These are phyloP conservation scores for Protosalanx chinensis DNA, from an alignment of 2,797 vertebrate species.

Conservation along the genomic window DNA sequence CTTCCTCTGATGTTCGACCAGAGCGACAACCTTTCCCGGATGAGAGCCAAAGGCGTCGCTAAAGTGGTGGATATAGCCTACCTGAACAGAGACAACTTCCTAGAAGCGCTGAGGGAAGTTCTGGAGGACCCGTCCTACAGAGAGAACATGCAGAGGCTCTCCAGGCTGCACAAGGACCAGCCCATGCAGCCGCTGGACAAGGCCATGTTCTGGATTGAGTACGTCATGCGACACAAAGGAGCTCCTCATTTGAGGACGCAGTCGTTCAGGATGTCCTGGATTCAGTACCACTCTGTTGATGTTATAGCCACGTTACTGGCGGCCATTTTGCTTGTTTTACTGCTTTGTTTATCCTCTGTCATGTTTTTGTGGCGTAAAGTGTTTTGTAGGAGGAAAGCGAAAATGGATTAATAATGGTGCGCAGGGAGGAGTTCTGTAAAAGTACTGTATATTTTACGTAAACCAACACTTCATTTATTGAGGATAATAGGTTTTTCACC, in stretches of 20 bases:
- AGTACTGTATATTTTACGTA: not conserved
- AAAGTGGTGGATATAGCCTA: constrained; percentile 56
- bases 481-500: too few relatives aligned
- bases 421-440: not conserved
- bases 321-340: constrained; percentile 5
- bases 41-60: constrained; percentile 58
- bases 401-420: constrained; percentile 44
- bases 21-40: constrained; percentile 57
- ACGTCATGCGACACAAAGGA: constrained; percentile 65
- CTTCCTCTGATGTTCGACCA: constrained; percentile 65
- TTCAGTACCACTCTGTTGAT: constrained; percentile 58
- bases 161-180: constrained; percentile 60
- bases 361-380: constrained; percentile 39
- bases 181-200: constrained; percentile 56
- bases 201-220: constrained; percentile 69
- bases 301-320: constrained; percentile 48
- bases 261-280: constrained; percentile 56
- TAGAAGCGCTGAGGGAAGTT: constrained; percentile 53
- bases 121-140: constrained; percentile 54
- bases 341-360: constrained; percentile 7
- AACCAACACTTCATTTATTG: too few relatives aligned
- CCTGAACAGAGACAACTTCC: constrained; percentile 53
- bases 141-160: constrained; percentile 62
- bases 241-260: constrained; percentile 54
- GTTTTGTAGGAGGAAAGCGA: constrained; percentile 45